Conservation (phyloP, 1,140 invertebrate species). For the Dendrolimus kikuchii region DNA sequence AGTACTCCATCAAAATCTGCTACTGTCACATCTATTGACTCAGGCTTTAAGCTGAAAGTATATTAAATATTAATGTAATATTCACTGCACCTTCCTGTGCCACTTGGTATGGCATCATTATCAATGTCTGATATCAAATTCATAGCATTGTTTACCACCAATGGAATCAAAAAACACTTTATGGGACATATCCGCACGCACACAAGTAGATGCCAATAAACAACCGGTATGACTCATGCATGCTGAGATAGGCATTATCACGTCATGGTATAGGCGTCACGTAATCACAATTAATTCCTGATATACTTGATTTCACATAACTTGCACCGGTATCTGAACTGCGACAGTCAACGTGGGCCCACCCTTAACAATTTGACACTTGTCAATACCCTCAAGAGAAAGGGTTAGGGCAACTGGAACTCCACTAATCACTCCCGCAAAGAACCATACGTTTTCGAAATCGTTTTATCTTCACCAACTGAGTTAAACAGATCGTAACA, state of each 20-base stretch:
- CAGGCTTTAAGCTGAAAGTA: slow-evolving; percentile 90
- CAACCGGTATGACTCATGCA: slow-evolving; percentile 57
- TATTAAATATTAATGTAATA: neutral
- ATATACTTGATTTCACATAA: slow-evolving; percentile 4
- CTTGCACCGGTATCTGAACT: slow-evolving; percentile 14
- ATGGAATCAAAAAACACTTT: slow-evolving; percentile 56
- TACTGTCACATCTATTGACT: slow-evolving; percentile 93
- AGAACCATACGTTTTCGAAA: too few species aligned
- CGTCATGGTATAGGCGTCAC: slow-evolving; percentile 35
- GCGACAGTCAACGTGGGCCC: slow-evolving; percentile 61
- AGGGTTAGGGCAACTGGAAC: slow-evolving; percentile 35
- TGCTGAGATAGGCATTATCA: slow-evolving; percentile 49
- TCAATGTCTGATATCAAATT: slow-evolving; percentile 14
- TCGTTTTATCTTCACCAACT: too few species aligned
- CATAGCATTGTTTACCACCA: slow-evolving; percentile 49
- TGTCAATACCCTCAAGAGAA: slow-evolving; percentile 48
- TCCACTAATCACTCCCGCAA: too few species aligned
- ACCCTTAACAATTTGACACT: slow-evolving; percentile 62
- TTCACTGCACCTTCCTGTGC: neutral
- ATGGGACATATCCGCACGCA: slow-evolving; percentile 52
- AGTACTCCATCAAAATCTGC: slow-evolving; percentile 99
- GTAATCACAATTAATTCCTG: slow-evolving; percentile 31
- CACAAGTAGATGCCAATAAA: slow-evolving; percentile 40
- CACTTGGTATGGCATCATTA: neutral
- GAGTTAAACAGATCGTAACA: slow-evolving; percentile 35